phyloP scores from a whole-genome alignment of 1,140 invertebrate species.

The Drosophila tsacasi region DNA sequence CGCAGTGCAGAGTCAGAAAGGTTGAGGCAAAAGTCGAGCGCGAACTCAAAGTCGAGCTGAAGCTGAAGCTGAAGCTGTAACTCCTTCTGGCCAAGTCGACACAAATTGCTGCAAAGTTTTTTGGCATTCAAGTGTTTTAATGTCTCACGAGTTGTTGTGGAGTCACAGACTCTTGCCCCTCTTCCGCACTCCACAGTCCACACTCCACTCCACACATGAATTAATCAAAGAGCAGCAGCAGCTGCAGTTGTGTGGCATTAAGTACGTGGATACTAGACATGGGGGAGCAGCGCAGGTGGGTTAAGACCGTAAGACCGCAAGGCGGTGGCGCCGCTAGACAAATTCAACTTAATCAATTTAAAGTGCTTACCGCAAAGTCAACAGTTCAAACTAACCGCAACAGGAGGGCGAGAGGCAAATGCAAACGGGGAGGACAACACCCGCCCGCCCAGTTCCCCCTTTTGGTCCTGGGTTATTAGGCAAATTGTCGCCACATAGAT shows the following conservation, averaged over 20 bases:
- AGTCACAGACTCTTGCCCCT: slow-evolving; percentile 33
- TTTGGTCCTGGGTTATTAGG: slow-evolving; percentile 62
- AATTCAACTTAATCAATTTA: slow-evolving; percentile 83
- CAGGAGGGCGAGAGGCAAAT: slow-evolving; percentile 11
- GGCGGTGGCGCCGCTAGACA: slow-evolving; percentile 67
- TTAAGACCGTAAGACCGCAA: slow-evolving; percentile 44
- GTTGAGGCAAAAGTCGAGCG: slow-evolving; percentile 36
- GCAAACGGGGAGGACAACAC: slow-evolving; percentile 1
- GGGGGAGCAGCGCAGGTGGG: slow-evolving; percentile 10
- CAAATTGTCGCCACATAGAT: slow-evolving; percentile 68
- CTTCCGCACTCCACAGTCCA: slow-evolving; percentile 15
- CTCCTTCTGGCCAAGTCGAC: slow-evolving; percentile 63
- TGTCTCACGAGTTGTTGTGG: slow-evolving; percentile 70
- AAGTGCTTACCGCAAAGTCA: slow-evolving; percentile 80
- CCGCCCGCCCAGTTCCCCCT: not conserved
- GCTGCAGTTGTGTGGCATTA: slow-evolving; percentile 60
- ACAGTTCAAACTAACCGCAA: slow-evolving; percentile 82
- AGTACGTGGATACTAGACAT: slow-evolving; percentile 44
- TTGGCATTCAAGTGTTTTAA: slow-evolving; percentile 79
- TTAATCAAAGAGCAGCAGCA: slow-evolving; percentile 70
- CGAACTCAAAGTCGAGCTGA: slow-evolving; percentile 28
- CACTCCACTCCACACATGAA: slow-evolving; percentile 44
- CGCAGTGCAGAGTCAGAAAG: slow-evolving; percentile 19
- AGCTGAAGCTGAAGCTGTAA: slow-evolving; percentile 35
- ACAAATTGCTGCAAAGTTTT: slow-evolving; percentile 75